Base-by-base conservation (phyloP, 2,888 invertebrate genomes). In the Cantharis flavilabris region DNA sequence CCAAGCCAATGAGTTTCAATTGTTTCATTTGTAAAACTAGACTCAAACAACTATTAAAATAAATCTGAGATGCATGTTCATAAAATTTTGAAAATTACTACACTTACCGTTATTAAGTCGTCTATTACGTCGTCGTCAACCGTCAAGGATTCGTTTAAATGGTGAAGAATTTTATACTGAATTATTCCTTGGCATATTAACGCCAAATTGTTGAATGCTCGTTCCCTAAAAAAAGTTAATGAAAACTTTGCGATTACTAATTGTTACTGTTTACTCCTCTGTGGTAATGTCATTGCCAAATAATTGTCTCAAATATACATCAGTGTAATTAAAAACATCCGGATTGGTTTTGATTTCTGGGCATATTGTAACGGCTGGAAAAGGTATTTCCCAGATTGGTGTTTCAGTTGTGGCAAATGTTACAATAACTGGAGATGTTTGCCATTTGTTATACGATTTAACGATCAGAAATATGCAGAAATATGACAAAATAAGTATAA, bases 361-460 rank as follows among this genome's bases (percentile, higher is more conserved):
- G 76, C 89, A 89, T 73, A 89, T 86, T 2, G 88, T 88, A 9
- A 89, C 84, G 13, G 88, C 88, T 14, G 87, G 88, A 83, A 88
- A 88, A 3, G 88, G 88, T 16, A 92, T 90, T 87, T 91, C 90
- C 91, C 92, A 92, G 67, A 93, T 91, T 1, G 92, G 92, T 11
- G 94, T 94, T 0, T 94, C 92, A 73, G 92, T 93, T 85, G 94
- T 93, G 1, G 94, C 93, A 84, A 94, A 94, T 83, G 93, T 94
- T 13, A 94, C 94, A 83, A 94, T 93, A 0, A 94, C 94, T 0
- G 94, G 94, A 81, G 92, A 93, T 77, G 91, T 90, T 78, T 92
- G 91, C 94, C 94, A 94, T 86, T 94, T 94, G 78, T 90, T 89
- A 91, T 92, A 94, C 5, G 93, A 91, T 85, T 93, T 91, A n/a